phyloP scores from a whole-genome alignment of 1,140 invertebrate species.

The Micrasema minimum region DNA sequence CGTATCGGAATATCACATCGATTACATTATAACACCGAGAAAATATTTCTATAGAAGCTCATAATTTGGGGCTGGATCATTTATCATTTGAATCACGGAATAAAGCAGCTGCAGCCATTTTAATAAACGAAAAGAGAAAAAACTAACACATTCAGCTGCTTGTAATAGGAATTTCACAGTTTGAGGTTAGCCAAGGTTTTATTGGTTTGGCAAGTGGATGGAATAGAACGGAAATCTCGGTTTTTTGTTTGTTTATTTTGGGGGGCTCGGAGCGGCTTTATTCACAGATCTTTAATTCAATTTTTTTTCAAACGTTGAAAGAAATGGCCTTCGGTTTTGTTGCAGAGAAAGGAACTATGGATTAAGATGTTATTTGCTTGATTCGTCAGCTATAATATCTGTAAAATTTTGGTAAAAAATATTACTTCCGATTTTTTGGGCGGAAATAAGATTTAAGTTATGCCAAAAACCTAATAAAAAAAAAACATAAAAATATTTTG shows the following conservation, averaged over 20 bases:
- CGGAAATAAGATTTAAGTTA: too few relatives aligned
- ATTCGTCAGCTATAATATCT: too few relatives aligned
- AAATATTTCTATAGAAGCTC: background rate
- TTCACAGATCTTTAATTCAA: too few relatives aligned
- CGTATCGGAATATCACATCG: conserved; percentile 16
- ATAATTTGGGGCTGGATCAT: conserved; percentile 38
- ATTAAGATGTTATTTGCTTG: too few relatives aligned
- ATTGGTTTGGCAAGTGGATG: conserved; percentile 17
- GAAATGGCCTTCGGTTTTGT: too few relatives aligned
- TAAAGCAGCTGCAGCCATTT: conserved; percentile 35
- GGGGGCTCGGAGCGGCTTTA: too few relatives aligned
- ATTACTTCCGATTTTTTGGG: too few relatives aligned
- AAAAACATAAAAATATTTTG: too few relatives aligned
- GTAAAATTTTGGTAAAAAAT: too few relatives aligned
- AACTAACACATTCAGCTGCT: conserved; percentile 33
- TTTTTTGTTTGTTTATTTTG: conserved; percentile 1
- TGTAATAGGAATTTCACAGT: conserved; percentile 40
- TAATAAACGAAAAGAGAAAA: conserved; percentile 14
- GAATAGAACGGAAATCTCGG: background rate
- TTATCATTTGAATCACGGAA: conserved; percentile 31
- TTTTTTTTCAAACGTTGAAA: too few relatives aligned
- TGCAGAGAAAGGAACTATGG: too few relatives aligned
- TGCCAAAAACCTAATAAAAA: too few relatives aligned
- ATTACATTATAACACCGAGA: conserved; percentile 8
- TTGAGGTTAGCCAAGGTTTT: conserved; percentile 34